Conservation (phyloP, 2,797 vertebrate genomes). For the Thalassophryne amazonica region DNA sequence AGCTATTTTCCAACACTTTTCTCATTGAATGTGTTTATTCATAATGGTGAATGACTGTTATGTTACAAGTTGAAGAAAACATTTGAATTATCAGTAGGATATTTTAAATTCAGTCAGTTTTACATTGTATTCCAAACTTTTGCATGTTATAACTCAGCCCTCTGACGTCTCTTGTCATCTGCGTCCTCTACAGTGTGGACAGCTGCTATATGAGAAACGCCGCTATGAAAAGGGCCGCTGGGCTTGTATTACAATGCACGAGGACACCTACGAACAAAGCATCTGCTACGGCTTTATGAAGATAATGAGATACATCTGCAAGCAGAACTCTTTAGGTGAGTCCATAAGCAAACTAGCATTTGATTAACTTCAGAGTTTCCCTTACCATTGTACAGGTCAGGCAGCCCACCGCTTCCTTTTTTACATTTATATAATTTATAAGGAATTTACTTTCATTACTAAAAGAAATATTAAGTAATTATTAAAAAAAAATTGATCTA, state of each 20-base stretch:
- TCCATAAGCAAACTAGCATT: background rate
- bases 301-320: constrained; percentile 92
- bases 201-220: constrained; percentile 85
- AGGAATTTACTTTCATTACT: too few species aligned
- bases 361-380: too few species aligned
- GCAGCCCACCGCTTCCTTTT: too few species aligned
- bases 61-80: too few species aligned
- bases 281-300: constrained; percentile 92
- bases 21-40: too few species aligned
- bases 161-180: background rate
- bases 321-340: constrained; percentile 87
- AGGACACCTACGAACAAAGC: constrained; percentile 89
- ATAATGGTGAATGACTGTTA: too few species aligned
- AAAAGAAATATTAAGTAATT: too few species aligned
- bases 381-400: too few species aligned
- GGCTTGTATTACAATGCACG: constrained; percentile 84
- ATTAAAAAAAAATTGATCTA: too few species aligned
- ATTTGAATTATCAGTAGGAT: too few species aligned
- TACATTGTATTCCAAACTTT: background rate
- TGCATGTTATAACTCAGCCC: background rate
- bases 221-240: constrained; percentile 86
- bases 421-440: too few species aligned
- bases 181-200: constrained; percentile 74
- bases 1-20: background rate
- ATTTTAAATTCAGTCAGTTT: background rate